Base-by-base conservation (phyloP, 2,113 vertebrate species). In the Herpetotheres cachinnans region DNA sequence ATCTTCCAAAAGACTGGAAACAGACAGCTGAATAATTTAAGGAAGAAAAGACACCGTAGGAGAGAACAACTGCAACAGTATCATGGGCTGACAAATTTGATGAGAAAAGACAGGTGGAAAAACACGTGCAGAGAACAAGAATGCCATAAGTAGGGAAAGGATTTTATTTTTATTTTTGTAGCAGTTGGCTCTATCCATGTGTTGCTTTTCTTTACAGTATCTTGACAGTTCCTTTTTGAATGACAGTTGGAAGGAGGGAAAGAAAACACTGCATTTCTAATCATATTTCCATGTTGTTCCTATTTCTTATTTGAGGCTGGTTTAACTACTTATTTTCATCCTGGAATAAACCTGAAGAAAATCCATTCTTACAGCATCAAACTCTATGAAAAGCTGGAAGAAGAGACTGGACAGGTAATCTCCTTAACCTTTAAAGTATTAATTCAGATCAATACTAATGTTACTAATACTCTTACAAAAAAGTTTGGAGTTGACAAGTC, bases 281-380 rank as follows among this genome's bases (percentile, higher is more conserved):
- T 80, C 15, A 18, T 66, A 16, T 50, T 17, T 74, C 26, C 86
- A 2, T 78, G 22, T 77, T 82, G 12, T 92, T 96, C 73, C 29
- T 86, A 63, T 82, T 92, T 67, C 55, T 89, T 90, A 88, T 96
- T 93, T 87, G 93, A 99, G 99, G 99, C 99, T 85, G 99, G 99
- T 77, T 98, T 99, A 98, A 99, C 99, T 44, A 99, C 99, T 47
- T 99, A 99, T 85, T 99, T 99, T 97, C 99, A 99, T 94, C 99
- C 99, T 93, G 99, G 99, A 90, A 99, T 99, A 98, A 99, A 99
- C 92, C 88, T 99, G 54, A 99, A 99, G 98, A 99, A 99, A 97
- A 98, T 99, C 94, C 99, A 99, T 97, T 98, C 98, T 89, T 98
- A 99, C 95, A 99, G 99, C 94, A 99, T 99, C 81, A 99, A 99